phyloP scores from a whole-genome alignment of 2,113 vertebrate genomes.

The Xenopus tropicalis region UCB_Xtro_10.0 CM004444.2:148552501-148553000 shows the following conservation, averaged over 20 bases:
- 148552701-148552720: conserved; percentile 22
- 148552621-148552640: background rate
- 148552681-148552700: background rate
- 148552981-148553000: conserved; percentile 9
- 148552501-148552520: conserved; percentile 9
- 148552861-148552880: conserved; percentile 13
- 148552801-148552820: background rate
- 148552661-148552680: conserved; percentile 2
- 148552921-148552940: conserved; percentile 13
- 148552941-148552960: conserved; percentile 29
- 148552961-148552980: conserved; percentile 26
- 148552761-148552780: background rate
- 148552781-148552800: conserved; percentile 27
- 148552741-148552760: conserved; percentile 7
- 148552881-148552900: conserved; percentile 12
- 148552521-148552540: conserved; percentile 3
- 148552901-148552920: conserved; percentile 8
- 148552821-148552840: conserved; percentile 3
- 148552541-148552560: conserved; percentile 12
- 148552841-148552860: conserved; percentile 1
- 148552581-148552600: background rate
- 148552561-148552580: conserved; percentile 17
- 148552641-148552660: background rate
- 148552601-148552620: background rate
- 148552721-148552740: conserved; percentile 1